phyloP scores from a whole-genome alignment of 37 sponge, comb jelly and placozoan genomes.

The Ephydatia muelleri region DNA sequence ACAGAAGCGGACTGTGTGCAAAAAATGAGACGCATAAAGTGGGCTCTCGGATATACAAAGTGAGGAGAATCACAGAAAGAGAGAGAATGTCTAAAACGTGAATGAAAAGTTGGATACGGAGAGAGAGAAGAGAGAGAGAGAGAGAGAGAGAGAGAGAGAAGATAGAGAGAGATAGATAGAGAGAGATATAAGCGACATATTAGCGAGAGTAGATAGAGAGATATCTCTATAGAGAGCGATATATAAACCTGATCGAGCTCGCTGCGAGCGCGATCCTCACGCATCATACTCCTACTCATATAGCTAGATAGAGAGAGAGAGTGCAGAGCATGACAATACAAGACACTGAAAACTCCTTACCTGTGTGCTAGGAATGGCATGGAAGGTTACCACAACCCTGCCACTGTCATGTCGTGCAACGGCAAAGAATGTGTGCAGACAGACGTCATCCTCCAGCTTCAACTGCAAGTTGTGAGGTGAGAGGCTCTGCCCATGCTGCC shows the following conservation, averaged over 20 bases:
- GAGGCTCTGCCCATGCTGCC: conserved; percentile 6
- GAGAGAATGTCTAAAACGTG: neutral
- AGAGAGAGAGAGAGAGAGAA: conserved; percentile 16
- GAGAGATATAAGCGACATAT: too few species aligned
- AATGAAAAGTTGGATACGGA: neutral
- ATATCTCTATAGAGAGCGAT: too few species aligned
- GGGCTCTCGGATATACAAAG: conserved; percentile 3
- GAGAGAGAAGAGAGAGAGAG: conserved; percentile 14
- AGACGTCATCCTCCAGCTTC: neutral
- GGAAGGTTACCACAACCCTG: conserved; percentile 6
- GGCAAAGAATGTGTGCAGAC: conserved; percentile 18
- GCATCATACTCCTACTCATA: too few species aligned
- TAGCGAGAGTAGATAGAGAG: too few species aligned
- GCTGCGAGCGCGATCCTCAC: too few species aligned
- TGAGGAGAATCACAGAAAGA: neutral
- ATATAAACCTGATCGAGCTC: too few species aligned
- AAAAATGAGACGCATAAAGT: conserved; percentile 3
- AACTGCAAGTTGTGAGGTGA: conserved; percentile 32
- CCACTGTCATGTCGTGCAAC: neutral
- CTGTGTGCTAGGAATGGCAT: conserved; percentile 10
- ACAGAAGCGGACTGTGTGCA: neutral
- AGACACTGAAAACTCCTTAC: too few species aligned
- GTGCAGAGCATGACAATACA: too few species aligned
- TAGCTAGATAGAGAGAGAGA: too few species aligned
- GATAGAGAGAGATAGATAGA: neutral